Evolutionary conservation across 1,140 invertebrate species (phyloP), one percentile per base, ranked within the genome.

Genomic region (Zaprionus kolodkinae): DNA sequence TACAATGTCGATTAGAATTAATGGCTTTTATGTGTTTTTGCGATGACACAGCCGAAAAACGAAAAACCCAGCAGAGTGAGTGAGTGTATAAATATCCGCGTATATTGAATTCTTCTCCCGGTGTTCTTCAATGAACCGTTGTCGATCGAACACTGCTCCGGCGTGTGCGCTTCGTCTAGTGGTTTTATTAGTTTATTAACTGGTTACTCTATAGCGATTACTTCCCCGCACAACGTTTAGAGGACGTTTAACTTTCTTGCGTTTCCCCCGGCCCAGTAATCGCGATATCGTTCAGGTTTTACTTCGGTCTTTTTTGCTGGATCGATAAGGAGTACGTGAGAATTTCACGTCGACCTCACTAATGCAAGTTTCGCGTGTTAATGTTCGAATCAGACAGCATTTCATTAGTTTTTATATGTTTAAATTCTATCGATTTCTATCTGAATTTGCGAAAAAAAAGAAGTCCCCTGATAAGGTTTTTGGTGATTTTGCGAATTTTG

Each of bases 271-370:
- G 1, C 6, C n/a, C n/a, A 6, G 17, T 50, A 50, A 50, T 50
- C 45, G 27, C 45, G n/a, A 15, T 50, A 45, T 59, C 63, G 68
- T 65, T 9, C 38, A 50, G 45, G 7, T 21, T 21, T 21, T 54
- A 48, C 27, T 72, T 73, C 13, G 66, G 50, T 50, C 63, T 48
- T 62, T 45, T 33, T 36, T 6, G 27, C 1, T 11, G 40, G 12
- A 52, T 33, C 55, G 84, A 88, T 87, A 87, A 87, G 80, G 57
- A 76, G 17, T 87, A 87, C 84, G 84, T 87, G 84, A 80, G 67
- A 45, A 74, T 64, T 82, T 75, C 40, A 50, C 35, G 55, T 76
- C 21, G 21, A 21, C 68, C 68, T 7, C 25, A 12, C 48, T 52
- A 71, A 45, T 45, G 40, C 40, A 45, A 54, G 50, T 35, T 61